phyloP scores from a whole-genome alignment of 2,113 vertebrate species.

The Cheilinus undulatus region DNA sequence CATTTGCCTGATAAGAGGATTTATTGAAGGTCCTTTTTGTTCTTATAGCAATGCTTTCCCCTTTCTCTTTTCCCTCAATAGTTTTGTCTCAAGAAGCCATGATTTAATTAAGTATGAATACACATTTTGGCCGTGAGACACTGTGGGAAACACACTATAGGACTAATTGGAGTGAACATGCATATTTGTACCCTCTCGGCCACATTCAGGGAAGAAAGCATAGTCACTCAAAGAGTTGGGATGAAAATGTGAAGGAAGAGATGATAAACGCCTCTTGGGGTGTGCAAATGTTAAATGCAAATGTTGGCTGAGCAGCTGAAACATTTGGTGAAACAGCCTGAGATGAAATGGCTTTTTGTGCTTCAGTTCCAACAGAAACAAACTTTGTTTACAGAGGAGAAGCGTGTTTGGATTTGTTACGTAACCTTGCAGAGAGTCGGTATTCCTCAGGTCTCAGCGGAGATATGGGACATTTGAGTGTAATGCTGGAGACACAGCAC shows the following conservation, averaged over 20 bases:
- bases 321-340: constrained; percentile 31
- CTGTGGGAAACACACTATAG: background rate
- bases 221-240: constrained; percentile 1
- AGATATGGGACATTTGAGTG: constrained; percentile 40
- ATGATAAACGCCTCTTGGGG: constrained; percentile 3
- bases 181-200: background rate
- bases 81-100: constrained; percentile 33
- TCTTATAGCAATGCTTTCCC: constrained; percentile 34
- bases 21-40: constrained; percentile 39
- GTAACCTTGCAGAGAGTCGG: constrained; percentile 37
- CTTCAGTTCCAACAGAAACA: constrained; percentile 27
- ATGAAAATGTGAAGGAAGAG: constrained; percentile 11
- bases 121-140: constrained; percentile 15
- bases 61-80: background rate
- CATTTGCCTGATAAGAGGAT: constrained; percentile 66
- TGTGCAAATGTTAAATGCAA: constrained; percentile 10
- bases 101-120: constrained; percentile 64
- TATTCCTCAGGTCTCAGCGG: constrained; percentile 20
- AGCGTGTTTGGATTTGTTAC: constrained; percentile 12
- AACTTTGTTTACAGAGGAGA: background rate
- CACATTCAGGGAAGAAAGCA: background rate
- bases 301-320: constrained; percentile 19
- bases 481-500: constrained; percentile 19
- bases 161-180: background rate
- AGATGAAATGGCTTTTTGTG: constrained; percentile 38